Conservation (phyloP, 2,113 vertebrate genomes). For the Climacteris rufus region DNA sequence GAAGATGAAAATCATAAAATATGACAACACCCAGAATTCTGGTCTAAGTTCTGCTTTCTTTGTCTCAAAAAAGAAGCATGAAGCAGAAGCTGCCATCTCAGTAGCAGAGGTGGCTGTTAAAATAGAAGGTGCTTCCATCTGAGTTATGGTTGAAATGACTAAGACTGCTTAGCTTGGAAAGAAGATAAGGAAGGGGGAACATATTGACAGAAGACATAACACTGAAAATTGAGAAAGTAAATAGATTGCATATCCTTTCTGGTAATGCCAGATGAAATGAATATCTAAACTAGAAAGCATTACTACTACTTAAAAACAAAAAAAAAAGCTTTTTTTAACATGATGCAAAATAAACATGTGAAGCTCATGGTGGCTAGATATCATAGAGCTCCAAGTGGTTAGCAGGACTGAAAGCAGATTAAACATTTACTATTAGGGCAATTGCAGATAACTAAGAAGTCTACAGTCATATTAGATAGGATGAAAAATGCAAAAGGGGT, state of each 20-base stretch:
- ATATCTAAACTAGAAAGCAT: neutral
- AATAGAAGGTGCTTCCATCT: neutral
- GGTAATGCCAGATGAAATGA: neutral
- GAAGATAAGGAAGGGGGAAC: neutral
- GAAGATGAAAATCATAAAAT: neutral
- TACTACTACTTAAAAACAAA: neutral
- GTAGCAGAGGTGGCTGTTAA: constrained; percentile 1
- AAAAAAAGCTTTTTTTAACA: neutral
- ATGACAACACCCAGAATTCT: neutral
- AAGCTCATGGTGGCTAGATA: neutral
- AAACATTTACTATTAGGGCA: neutral
- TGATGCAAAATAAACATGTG: neutral
- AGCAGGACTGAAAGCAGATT: neutral
- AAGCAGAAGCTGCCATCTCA: neutral
- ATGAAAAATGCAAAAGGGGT: neutral
- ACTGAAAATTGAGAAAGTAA: neutral
- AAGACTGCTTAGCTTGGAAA: neutral
- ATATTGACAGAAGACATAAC: neutral
- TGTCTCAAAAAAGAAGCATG: neutral
- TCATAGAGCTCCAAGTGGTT: neutral
- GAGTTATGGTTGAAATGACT: neutral
- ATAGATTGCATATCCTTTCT: neutral
- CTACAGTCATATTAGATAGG: neutral
- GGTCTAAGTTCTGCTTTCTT: neutral
- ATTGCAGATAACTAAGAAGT: neutral